These are phyloP conservation scores for Ceratosolen fusciceps DNA, from an alignment of 1,140 invertebrate genomes.

Conservation along the genomic window DNA sequence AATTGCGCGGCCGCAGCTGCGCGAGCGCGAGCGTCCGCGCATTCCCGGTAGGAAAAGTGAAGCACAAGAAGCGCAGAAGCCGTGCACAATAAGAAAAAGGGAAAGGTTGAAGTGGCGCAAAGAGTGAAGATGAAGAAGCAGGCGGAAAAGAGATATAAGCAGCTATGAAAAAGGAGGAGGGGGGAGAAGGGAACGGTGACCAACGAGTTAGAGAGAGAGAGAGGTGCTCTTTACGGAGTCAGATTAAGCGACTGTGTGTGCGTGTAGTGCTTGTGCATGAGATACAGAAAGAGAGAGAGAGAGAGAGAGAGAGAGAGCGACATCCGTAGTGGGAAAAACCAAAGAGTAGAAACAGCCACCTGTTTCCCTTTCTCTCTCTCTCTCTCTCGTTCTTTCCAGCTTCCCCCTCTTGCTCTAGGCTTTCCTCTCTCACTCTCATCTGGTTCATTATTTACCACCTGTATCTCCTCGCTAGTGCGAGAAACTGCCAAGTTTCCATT, in stretches of 20 bases:
- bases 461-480: not conserved
- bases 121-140: not conserved
- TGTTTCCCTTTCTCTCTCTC: slow-evolving; percentile 13
- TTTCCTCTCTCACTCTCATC: not conserved
- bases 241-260: no score
- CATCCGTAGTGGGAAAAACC: slow-evolving; percentile 24
- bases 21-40: slow-evolving; percentile 10
- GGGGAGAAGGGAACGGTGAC: not conserved
- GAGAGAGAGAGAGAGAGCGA: not conserved
- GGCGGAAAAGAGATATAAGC: slow-evolving; percentile 15
- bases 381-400: not conserved
- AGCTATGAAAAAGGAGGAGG: not conserved
- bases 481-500: not conserved
- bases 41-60: slow-evolving; percentile 32
- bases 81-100: not conserved
- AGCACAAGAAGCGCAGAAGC: slow-evolving; percentile 3
- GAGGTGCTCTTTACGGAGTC: no score
- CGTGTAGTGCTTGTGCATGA: no score
- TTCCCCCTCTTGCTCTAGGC: not conserved
- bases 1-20: not conserved
- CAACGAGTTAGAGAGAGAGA: not conserved
- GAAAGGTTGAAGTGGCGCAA: not conserved
- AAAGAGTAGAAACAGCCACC: slow-evolving; percentile 1
- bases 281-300: not conserved
- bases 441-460: not conserved